Conservation (phyloP, 2,888 invertebrate species). For the Ditylenchus weischeri region DNA sequence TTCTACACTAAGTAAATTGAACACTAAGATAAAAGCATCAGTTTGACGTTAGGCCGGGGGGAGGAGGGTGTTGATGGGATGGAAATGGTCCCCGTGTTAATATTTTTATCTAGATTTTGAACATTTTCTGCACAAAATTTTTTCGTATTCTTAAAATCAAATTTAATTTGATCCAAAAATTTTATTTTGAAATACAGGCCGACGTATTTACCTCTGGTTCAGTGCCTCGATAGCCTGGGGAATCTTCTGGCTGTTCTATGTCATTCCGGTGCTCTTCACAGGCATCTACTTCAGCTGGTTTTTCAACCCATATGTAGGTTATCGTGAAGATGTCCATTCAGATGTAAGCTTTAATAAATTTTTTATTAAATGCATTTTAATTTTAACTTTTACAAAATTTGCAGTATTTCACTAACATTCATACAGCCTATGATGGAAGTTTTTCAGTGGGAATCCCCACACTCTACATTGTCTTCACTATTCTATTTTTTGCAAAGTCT, state of each 20-base stretch:
- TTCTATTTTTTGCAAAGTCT: neutral
- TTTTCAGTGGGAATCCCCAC: neutral
- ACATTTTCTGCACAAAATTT: too few relatives aligned
- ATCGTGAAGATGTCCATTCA: neutral
- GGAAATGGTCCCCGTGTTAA: too few relatives aligned
- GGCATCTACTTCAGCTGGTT: constrained; percentile 19
- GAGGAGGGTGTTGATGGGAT: too few relatives aligned
- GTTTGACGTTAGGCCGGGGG: too few relatives aligned
- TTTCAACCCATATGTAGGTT: constrained; percentile 18
- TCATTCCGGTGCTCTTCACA: constrained; percentile 17
- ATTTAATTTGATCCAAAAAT: neutral
- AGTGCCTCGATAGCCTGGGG: constrained; percentile 2
- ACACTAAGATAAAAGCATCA: too few relatives aligned
- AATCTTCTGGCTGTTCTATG: constrained; percentile 12
- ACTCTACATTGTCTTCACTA: neutral
- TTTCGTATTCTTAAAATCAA: too few relatives aligned
- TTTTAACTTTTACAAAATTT: too few relatives aligned
- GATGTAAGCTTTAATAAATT: neutral
- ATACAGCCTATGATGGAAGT: too few relatives aligned
- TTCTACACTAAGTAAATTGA: too few relatives aligned
- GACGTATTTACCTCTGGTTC: constrained; percentile 1
- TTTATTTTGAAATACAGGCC: constrained; percentile 3
- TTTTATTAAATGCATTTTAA: too few relatives aligned
- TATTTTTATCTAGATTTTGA: too few relatives aligned
- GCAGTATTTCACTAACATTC: too few relatives aligned